phyloP scores from a whole-genome alignment of 2,888 invertebrate species.

The Chironomus riparius region DNA sequence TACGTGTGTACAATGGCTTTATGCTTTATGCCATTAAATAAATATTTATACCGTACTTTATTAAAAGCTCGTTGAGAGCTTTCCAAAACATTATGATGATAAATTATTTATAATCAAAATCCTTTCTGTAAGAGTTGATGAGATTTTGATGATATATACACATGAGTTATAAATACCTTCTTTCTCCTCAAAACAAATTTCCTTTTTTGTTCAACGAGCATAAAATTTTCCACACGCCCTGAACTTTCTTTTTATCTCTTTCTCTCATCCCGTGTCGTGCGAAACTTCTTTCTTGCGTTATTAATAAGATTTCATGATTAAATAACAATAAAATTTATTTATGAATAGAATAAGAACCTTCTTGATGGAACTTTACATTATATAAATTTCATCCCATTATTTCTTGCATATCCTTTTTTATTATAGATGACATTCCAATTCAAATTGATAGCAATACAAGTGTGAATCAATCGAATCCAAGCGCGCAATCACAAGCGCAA shows the following conservation, averaged over 20 bases:
- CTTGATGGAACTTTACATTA: not conserved
- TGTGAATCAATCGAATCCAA: constrained; percentile 35
- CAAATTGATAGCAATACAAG: constrained; percentile 43
- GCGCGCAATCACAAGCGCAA: constrained; percentile 29
- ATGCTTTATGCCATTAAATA: not conserved
- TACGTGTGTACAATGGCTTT: not conserved
- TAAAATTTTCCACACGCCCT: not conserved
- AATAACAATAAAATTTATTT: too few species aligned
- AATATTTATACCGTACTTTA: not conserved
- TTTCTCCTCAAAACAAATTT: not conserved
- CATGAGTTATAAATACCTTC: not conserved
- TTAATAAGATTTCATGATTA: not conserved
- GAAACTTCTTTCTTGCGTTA: not conserved
- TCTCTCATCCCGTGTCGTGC: too few species aligned
- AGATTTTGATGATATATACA: not conserved
- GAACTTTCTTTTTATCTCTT: too few species aligned
- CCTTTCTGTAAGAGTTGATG: not conserved
- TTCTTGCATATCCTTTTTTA: constrained; percentile 33
- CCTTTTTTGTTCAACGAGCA: not conserved
- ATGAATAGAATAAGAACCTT: too few species aligned
- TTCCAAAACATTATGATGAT: not conserved
- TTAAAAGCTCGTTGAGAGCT: not conserved
- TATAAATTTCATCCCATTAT: not conserved
- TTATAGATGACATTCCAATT: constrained; percentile 78
- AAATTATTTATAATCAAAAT: constrained; percentile 1